Percentiles rank a stretch among this genome's conserved stretches.
phyloP scores from a whole-genome alignment of 1,140 invertebrate genomes.

The Drosophila pandora region DNA sequence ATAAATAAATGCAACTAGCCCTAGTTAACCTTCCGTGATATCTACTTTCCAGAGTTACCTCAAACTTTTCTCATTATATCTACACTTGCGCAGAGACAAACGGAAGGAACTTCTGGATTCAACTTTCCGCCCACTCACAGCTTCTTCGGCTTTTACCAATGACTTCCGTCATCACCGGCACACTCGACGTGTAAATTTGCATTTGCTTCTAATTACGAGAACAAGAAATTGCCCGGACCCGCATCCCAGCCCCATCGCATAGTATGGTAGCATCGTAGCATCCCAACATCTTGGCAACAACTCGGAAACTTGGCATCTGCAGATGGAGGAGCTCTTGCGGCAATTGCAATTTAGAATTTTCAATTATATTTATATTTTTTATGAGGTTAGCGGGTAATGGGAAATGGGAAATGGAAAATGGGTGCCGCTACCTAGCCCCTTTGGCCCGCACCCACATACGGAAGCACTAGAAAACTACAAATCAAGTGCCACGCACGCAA shows the following conservation, averaged over 20 bases:
- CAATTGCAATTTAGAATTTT: conserved; percentile 79
- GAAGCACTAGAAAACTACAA: conserved; percentile 71
- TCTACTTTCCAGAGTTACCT: conserved; percentile 21
- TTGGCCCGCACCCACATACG: conserved; percentile 38
- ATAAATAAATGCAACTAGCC: not conserved
- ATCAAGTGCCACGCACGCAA: conserved; percentile 78
- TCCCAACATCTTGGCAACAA: conserved; percentile 36
- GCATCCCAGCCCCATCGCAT: conserved; percentile 23
- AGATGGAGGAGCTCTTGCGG: conserved; percentile 58
- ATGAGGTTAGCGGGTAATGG: conserved; percentile 23
- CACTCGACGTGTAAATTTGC: conserved; percentile 78
- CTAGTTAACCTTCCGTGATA: not conserved
- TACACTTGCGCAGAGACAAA: conserved; percentile 25
- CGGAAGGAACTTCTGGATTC: conserved; percentile 17
- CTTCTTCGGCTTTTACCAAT: conserved; percentile 70
- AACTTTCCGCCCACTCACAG: conserved; percentile 48
- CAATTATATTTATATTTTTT: conserved; percentile 77
- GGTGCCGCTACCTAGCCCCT: not conserved
- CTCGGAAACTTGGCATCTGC: conserved; percentile 54
- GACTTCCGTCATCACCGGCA: conserved; percentile 74
- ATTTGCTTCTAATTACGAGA: conserved; percentile 77
- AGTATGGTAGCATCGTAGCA: conserved; percentile 15
- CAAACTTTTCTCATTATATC: conserved; percentile 74
- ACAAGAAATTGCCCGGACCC: conserved; percentile 24
- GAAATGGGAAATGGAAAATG: conserved; percentile 1